Evolutionary conservation across 1,140 invertebrate genomes (phyloP), one percentile per base, ranked within the genome.

Genomic region (Nephila pilipes): DNA sequence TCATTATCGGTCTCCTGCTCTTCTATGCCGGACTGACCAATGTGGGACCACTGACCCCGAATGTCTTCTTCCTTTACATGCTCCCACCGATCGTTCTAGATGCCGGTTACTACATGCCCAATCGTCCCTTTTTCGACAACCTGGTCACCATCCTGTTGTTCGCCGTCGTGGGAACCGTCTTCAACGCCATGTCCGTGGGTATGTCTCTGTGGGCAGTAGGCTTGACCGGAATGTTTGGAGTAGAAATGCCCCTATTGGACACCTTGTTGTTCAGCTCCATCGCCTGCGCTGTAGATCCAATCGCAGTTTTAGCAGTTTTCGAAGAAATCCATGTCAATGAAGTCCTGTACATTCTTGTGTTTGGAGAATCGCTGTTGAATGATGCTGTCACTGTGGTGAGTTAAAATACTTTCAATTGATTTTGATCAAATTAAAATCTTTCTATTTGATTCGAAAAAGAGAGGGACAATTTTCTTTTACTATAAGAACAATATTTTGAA

Each of bases 241-340:
- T 96, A 94, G 96, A 97, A 2, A 97, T 97, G 94, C 95, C 94
- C 46, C 95, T 99, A 16, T 96, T 99, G 60, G 98, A 99, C 94
- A 98, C 98, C 96, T 97, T 99, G 94, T 96, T 99, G 20, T 99
- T 99, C 95, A 97, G 98, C 89, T 98, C 99, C 25, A 96, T 99
- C 20, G 99, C 99, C 95, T 99, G 99, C 29, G 99, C 99, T 22
- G 99, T 99, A 32, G 99, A 99, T 96, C 99, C 99, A 6, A 99
- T 99, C 0, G 99, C 99, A 16, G 99, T 99, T 20, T 96, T 99
- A 46, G 99, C 99, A 29, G 99, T 99, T 29, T 99, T 99, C 96
- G 99, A 99, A 96, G 99, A 99, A 96, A 99, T 99, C 93, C 99
- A 99, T 95, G 99, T 99, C 94, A 99, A 99, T 96, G 99, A 99